Evolutionary conservation across 1,140 invertebrate species (phyloP).

Genomic region (Adoxophyes honmai): DNA sequence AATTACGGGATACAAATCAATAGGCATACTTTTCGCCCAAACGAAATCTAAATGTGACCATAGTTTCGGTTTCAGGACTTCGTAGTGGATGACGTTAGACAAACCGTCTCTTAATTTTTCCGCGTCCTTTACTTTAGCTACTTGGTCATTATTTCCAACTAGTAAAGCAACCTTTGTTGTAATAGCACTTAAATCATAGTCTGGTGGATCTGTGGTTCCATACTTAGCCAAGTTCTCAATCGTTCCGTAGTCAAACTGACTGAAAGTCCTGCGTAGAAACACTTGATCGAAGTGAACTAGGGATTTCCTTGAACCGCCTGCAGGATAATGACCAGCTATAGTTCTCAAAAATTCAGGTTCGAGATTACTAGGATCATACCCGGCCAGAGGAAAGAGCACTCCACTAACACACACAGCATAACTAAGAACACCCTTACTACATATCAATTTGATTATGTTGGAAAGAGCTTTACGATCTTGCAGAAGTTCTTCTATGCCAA

Average conservation of each 20-base stretch:
- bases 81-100: neutral
- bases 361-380: neutral
- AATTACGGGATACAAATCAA: neutral
- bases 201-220: neutral
- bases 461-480: neutral
- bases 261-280: neutral
- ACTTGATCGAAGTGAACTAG: neutral
- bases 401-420: neutral
- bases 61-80: neutral
- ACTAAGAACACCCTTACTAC: neutral
- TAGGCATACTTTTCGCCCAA: neutral
- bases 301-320: neutral
- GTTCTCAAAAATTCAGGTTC: neutral
- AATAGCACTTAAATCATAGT: neutral
- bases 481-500: neutral
- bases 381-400: neutral
- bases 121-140: neutral
- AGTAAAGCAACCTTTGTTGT: neutral
- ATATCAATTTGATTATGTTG: neutral
- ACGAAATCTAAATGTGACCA: conserved; percentile 1
- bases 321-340: neutral
- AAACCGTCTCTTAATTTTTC: neutral
- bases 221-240: neutral
- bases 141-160: neutral
- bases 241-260: neutral